These are phyloP conservation scores for Centroberyx gerrardi DNA, from an alignment of 2,797 vertebrate genomes.

Conservation along the genomic window DNA sequence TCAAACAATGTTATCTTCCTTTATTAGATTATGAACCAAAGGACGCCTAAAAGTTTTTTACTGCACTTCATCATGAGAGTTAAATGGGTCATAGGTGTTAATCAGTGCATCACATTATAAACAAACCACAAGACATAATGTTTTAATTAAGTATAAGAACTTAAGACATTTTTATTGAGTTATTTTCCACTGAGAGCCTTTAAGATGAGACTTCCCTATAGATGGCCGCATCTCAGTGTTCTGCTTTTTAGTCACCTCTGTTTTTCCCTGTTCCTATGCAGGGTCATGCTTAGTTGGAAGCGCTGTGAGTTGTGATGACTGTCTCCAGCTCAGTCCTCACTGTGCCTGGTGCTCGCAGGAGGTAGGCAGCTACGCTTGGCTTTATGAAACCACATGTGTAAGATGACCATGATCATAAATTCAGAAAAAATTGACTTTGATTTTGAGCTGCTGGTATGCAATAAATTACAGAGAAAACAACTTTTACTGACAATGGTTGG, in stretches of 20 bases:
- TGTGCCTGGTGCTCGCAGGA: slow-evolving; percentile 97
- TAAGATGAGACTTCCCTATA: slow-evolving; percentile 12
- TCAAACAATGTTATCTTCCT: neutral
- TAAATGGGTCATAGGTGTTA: neutral
- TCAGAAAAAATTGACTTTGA: neutral
- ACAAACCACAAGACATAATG: neutral
- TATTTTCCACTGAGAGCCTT: neutral
- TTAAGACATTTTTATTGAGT: neutral
- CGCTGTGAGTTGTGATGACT: slow-evolving; percentile 91
- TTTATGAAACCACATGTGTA: neutral
- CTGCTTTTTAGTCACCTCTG: neutral
- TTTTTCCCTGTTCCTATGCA: slow-evolving; percentile 64
- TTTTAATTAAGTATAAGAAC: neutral
- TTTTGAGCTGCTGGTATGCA: neutral
- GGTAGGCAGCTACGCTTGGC: slow-evolving; percentile 81
- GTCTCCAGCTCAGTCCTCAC: slow-evolving; percentile 91
- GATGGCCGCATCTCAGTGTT: slow-evolving; percentile 1
- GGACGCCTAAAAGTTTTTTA: no score
- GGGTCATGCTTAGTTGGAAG: slow-evolving; percentile 89
- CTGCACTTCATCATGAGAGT: neutral
- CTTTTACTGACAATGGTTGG: no score
- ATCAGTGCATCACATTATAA: neutral
- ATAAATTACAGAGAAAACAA: no score
- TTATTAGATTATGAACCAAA: no score
- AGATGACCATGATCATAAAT: neutral